Evolutionary conservation across 1,140 invertebrate species (phyloP).

Genomic region (Meloidogyne floridensis): DNA sequence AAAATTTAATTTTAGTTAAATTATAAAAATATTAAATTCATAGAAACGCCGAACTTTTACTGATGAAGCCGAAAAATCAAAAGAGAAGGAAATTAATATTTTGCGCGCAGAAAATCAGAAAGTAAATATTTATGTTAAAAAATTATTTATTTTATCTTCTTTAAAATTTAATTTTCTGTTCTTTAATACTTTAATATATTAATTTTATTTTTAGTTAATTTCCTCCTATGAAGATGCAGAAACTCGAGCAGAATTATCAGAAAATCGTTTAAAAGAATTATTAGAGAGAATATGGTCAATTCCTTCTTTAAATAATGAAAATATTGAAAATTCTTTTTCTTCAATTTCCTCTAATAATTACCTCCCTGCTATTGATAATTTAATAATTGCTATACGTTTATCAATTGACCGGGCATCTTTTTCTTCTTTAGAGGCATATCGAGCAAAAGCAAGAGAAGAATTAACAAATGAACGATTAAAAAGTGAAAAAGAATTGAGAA

Average conservation of each 20-base stretch:
- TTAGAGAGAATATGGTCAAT: not conserved
- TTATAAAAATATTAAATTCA: not conserved
- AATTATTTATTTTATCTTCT: not conserved
- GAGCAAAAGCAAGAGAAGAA: not conserved
- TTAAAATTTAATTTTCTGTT: no score
- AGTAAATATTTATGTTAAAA: not conserved
- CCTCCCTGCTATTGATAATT: not conserved
- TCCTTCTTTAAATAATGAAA: not conserved
- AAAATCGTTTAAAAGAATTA: conserved; percentile 7
- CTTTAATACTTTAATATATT: no score
- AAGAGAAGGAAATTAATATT: conserved; percentile 3
- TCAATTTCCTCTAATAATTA: not conserved
- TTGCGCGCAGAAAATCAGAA: not conserved
- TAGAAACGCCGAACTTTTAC: not conserved
- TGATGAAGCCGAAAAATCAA: not conserved
- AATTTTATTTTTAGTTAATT: not conserved
- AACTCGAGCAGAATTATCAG: not conserved
- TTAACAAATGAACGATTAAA: not conserved
- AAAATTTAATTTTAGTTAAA: no score
- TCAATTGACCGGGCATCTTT: not conserved
- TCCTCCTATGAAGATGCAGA: not conserved
- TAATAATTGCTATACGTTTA: not conserved
- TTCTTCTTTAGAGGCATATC: not conserved
- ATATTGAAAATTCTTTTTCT: not conserved
- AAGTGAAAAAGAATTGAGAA: not conserved